Evolutionary conservation across 2,888 invertebrate species (phyloP).

Genomic region (Platypus cylindrus): DNA sequence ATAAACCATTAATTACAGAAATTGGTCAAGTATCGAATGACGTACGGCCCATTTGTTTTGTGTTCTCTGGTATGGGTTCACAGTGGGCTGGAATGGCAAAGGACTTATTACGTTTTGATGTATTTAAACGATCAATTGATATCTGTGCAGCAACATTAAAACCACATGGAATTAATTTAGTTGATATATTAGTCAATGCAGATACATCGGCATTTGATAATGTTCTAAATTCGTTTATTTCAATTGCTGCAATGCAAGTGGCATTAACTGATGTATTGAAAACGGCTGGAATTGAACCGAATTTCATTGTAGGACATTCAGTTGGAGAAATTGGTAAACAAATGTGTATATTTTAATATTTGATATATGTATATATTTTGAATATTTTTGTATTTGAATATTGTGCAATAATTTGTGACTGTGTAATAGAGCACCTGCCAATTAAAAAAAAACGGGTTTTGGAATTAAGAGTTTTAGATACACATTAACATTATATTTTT

Average conservation of each 20-base stretch:
- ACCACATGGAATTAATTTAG: slow-evolving; percentile 71
- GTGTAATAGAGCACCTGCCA: no score
- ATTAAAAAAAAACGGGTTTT: neutral
- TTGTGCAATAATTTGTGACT: no score
- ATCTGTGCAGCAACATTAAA: slow-evolving; percentile 64
- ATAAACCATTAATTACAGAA: slow-evolving; percentile 38
- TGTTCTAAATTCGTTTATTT: slow-evolving; percentile 80
- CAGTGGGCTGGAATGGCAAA: slow-evolving; percentile 96
- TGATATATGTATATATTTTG: no score
- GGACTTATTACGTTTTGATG: slow-evolving; percentile 68
- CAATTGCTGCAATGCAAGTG: slow-evolving; percentile 92
- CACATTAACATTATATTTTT: neutral
- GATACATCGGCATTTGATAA: slow-evolving; percentile 70
- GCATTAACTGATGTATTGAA: slow-evolving; percentile 83
- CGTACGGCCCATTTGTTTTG: slow-evolving; percentile 79
- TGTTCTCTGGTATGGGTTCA: slow-evolving; percentile 97
- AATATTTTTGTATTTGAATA: no score
- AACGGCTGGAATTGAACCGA: slow-evolving; percentile 65
- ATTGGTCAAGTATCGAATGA: slow-evolving; percentile 40
- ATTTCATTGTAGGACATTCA: slow-evolving; percentile 94
- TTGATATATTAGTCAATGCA: slow-evolving; percentile 62
- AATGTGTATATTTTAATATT: no score
- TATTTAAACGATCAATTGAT: slow-evolving; percentile 66
- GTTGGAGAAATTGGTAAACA: slow-evolving; percentile 67
- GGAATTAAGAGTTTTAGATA: neutral